Conservation (phyloP, 2,113 vertebrate genomes). For the Poeciliopsis prolifica region DNA sequence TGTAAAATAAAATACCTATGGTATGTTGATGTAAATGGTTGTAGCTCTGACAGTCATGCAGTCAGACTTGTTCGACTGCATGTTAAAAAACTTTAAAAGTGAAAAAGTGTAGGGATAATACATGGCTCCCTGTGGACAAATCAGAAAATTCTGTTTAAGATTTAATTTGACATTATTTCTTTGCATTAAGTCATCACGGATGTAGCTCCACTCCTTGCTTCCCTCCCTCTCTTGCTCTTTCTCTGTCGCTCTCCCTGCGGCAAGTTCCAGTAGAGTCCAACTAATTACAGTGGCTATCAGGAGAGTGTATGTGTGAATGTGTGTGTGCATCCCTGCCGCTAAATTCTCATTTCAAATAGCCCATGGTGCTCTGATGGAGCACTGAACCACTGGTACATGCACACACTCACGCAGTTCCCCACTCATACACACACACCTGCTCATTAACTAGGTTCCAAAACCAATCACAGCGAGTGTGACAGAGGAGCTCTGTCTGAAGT, state of each 20-base stretch:
- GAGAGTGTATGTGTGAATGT: slow-evolving; percentile 35
- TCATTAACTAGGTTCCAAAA: slow-evolving; percentile 70
- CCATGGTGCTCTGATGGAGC: slow-evolving; percentile 70
- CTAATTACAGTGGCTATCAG: slow-evolving; percentile 79
- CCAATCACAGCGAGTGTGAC: slow-evolving; percentile 55
- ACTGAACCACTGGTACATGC: slow-evolving; percentile 28
- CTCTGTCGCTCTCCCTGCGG: slow-evolving; percentile 53
- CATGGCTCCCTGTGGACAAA: slow-evolving; percentile 8
- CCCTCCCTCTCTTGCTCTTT: slow-evolving; percentile 13
- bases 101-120: neutral
- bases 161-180: slow-evolving; percentile 54
- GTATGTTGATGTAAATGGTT: too few relatives aligned
- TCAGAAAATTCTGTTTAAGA: slow-evolving; percentile 21
- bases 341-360: slow-evolving; percentile 79
- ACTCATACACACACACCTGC: slow-evolving; percentile 55
- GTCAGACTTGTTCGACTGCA: neutral
- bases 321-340: slow-evolving; percentile 54
- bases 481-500: slow-evolving; percentile 33
- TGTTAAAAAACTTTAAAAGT: neutral
- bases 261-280: slow-evolving; percentile 71
- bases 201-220: neutral
- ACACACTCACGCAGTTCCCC: slow-evolving; percentile 35
- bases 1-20: too few relatives aligned
- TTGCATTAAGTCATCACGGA: slow-evolving; percentile 67
- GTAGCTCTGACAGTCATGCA: too few relatives aligned